These are phyloP conservation scores for Gandaritis pyraliata DNA, from an alignment of 2,888 invertebrate species.

Conservation along the genomic window DNA sequence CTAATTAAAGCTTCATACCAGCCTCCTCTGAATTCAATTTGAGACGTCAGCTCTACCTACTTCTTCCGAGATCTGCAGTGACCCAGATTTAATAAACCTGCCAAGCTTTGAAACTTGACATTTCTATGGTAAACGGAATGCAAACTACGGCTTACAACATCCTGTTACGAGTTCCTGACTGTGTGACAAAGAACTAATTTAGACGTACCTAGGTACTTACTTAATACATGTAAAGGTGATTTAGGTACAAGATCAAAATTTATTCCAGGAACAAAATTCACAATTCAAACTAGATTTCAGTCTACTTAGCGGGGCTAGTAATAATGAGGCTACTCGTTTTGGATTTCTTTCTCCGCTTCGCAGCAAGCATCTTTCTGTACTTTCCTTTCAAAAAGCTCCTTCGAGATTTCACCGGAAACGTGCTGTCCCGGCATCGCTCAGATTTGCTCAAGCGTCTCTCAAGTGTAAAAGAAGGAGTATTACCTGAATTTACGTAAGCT, in stretches of 20 bases:
- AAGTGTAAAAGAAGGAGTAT: constrained; percentile 29
- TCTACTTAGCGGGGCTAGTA: constrained; percentile 5
- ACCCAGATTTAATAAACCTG: constrained; percentile 6
- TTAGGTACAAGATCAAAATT: constrained; percentile 1
- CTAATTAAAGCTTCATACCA: neutral
- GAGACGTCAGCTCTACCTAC: neutral
- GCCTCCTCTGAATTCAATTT: neutral
- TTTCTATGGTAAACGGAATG: neutral
- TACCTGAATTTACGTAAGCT: constrained; percentile 29
- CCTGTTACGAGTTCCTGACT: neutral
- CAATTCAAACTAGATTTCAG: constrained; percentile 4
- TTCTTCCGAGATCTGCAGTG: neutral
- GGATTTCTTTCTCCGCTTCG: constrained; percentile 54
- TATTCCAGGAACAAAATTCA: neutral
- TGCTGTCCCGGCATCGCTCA: constrained; percentile 36
- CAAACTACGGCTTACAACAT: neutral
- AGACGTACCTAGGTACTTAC: no score
- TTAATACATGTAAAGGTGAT: no score
- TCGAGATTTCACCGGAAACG: constrained; percentile 52
- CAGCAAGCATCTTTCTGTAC: constrained; percentile 59
- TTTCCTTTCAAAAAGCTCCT: constrained; percentile 57
- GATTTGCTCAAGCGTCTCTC: constrained; percentile 32
- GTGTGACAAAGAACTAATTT: no score
- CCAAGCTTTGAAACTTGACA: neutral
- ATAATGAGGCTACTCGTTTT: constrained; percentile 10